Percentiles rank a stretch among this genome's conserved stretches.
These are phyloP conservation scores for Pseudolaguvia tuberculata DNA, from an alignment of 2,113 vertebrate species.

Conservation along the genomic window DNA sequence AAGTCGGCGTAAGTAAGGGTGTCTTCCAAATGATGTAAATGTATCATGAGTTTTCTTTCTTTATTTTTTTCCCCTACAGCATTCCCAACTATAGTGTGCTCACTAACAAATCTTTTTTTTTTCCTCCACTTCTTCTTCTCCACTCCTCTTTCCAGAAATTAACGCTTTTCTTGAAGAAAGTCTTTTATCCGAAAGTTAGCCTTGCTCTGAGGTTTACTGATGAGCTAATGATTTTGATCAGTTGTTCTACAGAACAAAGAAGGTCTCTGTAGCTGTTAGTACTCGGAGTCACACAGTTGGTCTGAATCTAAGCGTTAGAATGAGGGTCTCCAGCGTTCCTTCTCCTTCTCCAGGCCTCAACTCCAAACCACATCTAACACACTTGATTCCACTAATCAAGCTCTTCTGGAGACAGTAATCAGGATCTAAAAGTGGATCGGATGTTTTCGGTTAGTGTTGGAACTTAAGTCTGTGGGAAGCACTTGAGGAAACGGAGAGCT, in stretches of 20 bases:
- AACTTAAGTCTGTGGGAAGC: conserved; percentile 23
- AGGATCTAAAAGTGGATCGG: conserved; percentile 20
- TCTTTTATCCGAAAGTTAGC: neutral
- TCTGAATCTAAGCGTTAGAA: conserved; percentile 11
- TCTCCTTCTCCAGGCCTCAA: conserved; percentile 2
- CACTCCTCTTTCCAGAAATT: neutral
- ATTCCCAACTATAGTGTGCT: too few relatives aligned
- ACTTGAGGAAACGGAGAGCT: neutral
- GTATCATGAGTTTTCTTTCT: too few relatives aligned
- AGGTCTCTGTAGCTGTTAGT: neutral
- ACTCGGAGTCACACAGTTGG: conserved; percentile 6
- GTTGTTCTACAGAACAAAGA: conserved; percentile 15
- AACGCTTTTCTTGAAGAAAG: neutral
- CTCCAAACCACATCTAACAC: conserved; percentile 29
- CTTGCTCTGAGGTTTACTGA: neutral
- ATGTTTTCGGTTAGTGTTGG: conserved; percentile 27
- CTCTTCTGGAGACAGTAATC: conserved; percentile 24
- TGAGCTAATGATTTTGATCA: conserved; percentile 22
- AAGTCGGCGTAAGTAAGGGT: too few relatives aligned
- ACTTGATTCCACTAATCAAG: conserved; percentile 22
- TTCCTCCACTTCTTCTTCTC: too few relatives aligned
- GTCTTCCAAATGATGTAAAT: too few relatives aligned
- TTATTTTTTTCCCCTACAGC: too few relatives aligned
- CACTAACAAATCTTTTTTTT: too few relatives aligned
- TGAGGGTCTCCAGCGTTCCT: conserved; percentile 17